Evolutionary conservation across 2,888 invertebrate species (phyloP).

Genomic region (Rhagonycha lutea): DNA sequence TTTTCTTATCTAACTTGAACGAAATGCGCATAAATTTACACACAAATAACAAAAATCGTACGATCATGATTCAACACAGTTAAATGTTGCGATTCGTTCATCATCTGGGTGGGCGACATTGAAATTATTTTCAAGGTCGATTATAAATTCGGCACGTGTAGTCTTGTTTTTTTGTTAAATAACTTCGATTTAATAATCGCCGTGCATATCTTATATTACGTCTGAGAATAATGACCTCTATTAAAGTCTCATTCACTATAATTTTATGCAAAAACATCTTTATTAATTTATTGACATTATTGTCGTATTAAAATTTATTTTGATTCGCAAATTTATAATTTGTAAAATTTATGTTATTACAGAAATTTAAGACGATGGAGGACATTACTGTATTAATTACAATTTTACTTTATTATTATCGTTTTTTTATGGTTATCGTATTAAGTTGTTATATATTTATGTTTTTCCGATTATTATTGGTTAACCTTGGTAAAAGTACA

Average conservation of each 20-base stretch:
- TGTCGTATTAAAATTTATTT: too few relatives aligned
- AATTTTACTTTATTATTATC: not conserved
- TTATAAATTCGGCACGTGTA: not conserved
- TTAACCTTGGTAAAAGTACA: not conserved
- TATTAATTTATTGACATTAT: too few relatives aligned
- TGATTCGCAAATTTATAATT: not conserved
- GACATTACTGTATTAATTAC: not conserved
- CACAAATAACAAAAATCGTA: not conserved
- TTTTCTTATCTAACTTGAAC: not conserved
- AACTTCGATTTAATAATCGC: not conserved
- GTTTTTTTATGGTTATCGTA: not conserved
- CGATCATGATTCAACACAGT: not conserved
- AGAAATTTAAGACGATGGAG: not conserved
- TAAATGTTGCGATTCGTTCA: not conserved
- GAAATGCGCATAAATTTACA: not conserved
- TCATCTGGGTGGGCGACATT: not conserved
- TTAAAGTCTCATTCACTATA: not conserved
- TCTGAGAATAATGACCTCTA: not conserved
- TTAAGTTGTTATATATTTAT: not conserved
- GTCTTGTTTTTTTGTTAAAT: not conserved
- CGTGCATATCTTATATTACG: not conserved
- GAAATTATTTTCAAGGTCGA: not conserved
- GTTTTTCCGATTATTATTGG: not conserved
- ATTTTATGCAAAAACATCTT: too few relatives aligned
- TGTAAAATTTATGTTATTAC: not conserved